Base-by-base conservation (phyloP, 1,140 invertebrate species). In the Drosophila setifemur region DNA sequence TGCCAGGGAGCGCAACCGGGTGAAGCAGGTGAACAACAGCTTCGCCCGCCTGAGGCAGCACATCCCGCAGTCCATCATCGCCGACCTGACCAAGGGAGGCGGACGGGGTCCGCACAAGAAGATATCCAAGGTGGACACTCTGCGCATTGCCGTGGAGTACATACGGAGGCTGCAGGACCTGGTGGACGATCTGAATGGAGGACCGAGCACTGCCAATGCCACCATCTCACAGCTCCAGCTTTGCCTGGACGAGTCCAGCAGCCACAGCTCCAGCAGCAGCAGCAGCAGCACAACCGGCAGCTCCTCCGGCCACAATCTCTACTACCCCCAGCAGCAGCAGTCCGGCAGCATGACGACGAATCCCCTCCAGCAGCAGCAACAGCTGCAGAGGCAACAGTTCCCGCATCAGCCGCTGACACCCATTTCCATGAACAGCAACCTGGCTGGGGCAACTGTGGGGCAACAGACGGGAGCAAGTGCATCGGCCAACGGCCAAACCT, bases 11-110 rank as follows among this genome's bases (percentile, higher is more conserved):
- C 91, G 97, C 28, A 99, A 99, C 90, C 93, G 97, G 37, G 97
- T 99, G 7, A 98, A 98, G 90, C 96, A 97, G 93, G 96, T 98
- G 71, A 98, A 99, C 92, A 96, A 97, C 76, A 97, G 97, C 57
- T 98, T 98, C 89, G 96, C 96, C 5, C 96, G 95, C 0, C 91
- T 98, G 1, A 92, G 97, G 1, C 95, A 97, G 60, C 96, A 97
- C 76, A 97, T 98, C 45, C 97, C 97, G 0, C 93, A 94, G 45
- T 93, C 93, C 48, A 94, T 96, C 0, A 93, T 93, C 3, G 94
- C 93, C 73, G 95, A 94, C 55, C 92, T 96, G 45, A 92, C 93
- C 9, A 92, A 93, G 14, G 79, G 79, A 25, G 93, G 93, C 6
- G 93, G 94, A 1, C 92, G 95, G 57, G 93, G 94, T 19, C 93